These are phyloP conservation scores for Nephrotoma flavescens DNA, from an alignment of 2,888 invertebrate species.

Conservation along the genomic window DNA sequence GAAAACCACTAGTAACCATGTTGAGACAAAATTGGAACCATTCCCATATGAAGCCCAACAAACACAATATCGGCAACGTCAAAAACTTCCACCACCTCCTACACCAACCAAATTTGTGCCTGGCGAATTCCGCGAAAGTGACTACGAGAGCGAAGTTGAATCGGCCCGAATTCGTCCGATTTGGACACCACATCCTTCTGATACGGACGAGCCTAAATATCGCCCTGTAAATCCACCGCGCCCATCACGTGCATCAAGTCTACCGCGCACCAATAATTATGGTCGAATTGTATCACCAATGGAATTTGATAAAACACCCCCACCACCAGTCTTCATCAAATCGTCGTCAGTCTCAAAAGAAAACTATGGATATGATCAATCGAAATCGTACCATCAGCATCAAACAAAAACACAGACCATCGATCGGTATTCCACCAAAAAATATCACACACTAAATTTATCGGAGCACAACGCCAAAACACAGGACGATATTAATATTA, in stretches of 20 bases:
- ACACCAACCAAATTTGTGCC: constrained; percentile 49
- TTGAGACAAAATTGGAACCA: constrained; percentile 25
- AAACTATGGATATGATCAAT: background rate
- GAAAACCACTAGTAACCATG: constrained; percentile 27
- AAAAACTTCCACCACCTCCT: constrained; percentile 34
- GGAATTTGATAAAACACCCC: constrained; percentile 42
- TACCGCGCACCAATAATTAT: constrained; percentile 31
- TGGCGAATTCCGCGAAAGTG: constrained; percentile 49
- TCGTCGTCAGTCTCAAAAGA: background rate
- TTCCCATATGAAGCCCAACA: constrained; percentile 34
- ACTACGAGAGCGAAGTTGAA: constrained; percentile 55
- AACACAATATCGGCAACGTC: constrained; percentile 12
- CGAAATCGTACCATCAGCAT: constrained; percentile 3
- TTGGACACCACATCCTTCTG: constrained; percentile 47
- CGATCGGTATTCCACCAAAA: constrained; percentile 22
- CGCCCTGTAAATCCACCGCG: constrained; percentile 45
- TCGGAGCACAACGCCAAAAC: constrained; percentile 7
- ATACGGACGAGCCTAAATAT: constrained; percentile 41
- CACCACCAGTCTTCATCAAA: constrained; percentile 34
- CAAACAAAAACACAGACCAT: constrained; percentile 21
- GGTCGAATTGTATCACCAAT: constrained; percentile 42
- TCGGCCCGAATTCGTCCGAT: constrained; percentile 41
- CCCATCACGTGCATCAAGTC: constrained; percentile 34
- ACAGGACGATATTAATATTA: constrained; percentile 27
- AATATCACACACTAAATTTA: constrained; percentile 1